A percentile compares a stretch with the other conserved stretches of the same genome.
Evolutionary conservation across 2,797 vertebrate species (phyloP).

Genomic region (Peromyscus aztecus): DNA sequence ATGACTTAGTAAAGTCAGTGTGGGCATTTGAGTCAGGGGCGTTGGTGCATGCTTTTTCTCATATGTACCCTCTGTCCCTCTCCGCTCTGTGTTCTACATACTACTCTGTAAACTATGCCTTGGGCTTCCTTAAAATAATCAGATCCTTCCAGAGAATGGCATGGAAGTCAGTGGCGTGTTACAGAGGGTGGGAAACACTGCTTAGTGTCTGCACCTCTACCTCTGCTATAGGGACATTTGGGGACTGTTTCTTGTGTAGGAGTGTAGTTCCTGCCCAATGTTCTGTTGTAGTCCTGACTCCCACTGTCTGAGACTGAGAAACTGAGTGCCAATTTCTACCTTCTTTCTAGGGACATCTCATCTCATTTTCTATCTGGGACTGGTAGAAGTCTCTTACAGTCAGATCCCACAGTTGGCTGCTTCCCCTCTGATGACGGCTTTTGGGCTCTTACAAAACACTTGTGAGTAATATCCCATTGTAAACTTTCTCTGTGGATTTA

Average conservation of each 20-base stretch:
- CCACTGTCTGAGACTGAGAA: not conserved
- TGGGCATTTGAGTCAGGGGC: not conserved
- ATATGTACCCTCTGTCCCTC: not conserved
- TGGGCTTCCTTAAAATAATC: not conserved
- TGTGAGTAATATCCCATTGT: not conserved
- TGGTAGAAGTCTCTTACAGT: not conserved
- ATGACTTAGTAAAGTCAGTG: not conserved
- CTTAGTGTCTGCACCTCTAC: not conserved
- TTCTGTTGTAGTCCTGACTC: not conserved
- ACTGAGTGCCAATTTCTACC: not conserved
- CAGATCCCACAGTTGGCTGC: not conserved
- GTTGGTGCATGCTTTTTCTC: not conserved
- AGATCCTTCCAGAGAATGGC: not conserved
- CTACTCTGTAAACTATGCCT: not conserved
- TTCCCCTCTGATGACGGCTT: not conserved
- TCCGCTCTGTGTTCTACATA: not conserved
- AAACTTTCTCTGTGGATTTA: conserved; percentile 5
- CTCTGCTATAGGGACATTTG: not conserved
- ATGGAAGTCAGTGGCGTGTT: not conserved
- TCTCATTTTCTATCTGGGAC: not conserved
- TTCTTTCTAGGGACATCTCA: not conserved
- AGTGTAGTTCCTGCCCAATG: not conserved
- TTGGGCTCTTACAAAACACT: conserved; percentile 15
- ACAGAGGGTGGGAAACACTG: not conserved
- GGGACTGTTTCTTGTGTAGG: not conserved